Evolutionary conservation across 2,113 vertebrate genomes (phyloP), one percentile per base, ranked within the genome.

Genomic region (Nerophis lumbriciformis): DNA sequence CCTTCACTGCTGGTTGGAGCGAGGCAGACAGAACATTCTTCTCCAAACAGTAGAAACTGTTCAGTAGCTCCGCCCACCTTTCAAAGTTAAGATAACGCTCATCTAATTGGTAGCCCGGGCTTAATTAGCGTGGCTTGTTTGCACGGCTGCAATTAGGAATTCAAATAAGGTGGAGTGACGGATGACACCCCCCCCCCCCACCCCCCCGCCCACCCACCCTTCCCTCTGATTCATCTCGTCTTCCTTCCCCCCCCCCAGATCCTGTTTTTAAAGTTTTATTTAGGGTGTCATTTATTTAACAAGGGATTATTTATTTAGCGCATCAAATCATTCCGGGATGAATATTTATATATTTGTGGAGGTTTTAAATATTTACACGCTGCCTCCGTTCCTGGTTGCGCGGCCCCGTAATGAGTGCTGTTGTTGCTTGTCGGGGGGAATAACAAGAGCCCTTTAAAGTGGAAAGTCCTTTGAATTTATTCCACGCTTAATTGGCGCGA

Each of bases 271-370:
- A 90, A 90, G 85, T 92, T 92, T 90, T 90, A 92, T 92, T 91
- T 88, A 89, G 83, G 84, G 82, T 90, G 89, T 90, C 87, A 91
- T 90, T 92, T 91, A 90, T 92, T 92, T 88, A 92, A 89, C 88
- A 92, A 88, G 83, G 86, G 90, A 91, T 92, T 90, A 91, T 90
- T 92, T 91, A 92, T 91, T 92, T 90, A 91, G 87, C 77, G 84
- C 87, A 87, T 90, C 89, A 92, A 92, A 90, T 92, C 86, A 90
- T 86, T 88, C 88, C 71, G 83, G 76, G 81, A 90, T 92, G 83
- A 92, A 91, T 92, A 92, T 92, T 91, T 91, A 91, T 91, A 89
- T 90, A 90, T 92, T 89, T 91, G 88, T 88, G 88, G 82, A 78
- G 84, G 78, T 86, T 89, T 90, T 85, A 90, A 90, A 91, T 90